These are phyloP conservation scores for Tetraneura akinire DNA, from an alignment of 1,140 invertebrate genomes.

Conservation along the genomic window DNA sequence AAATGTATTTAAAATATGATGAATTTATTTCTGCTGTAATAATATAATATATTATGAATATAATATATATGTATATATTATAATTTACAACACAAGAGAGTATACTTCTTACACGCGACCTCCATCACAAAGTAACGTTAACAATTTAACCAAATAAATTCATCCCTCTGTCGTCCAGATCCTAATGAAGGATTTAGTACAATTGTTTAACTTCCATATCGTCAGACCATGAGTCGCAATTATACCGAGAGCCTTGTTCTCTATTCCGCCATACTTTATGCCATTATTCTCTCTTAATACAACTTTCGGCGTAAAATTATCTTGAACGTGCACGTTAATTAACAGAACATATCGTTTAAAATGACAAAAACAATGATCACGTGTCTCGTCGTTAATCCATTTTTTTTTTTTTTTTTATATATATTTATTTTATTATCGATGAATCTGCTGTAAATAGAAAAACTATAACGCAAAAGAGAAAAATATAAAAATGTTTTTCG, in stretches of 20 bases:
- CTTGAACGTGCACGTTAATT: constrained; percentile 24
- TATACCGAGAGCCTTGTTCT: background rate
- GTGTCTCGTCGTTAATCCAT: background rate
- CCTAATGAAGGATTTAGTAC: constrained; percentile 38
- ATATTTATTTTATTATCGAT: too few species aligned
- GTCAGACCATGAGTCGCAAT: constrained; percentile 8
- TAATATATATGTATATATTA: too few species aligned
- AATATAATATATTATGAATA: too few species aligned
- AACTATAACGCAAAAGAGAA: too few species aligned
- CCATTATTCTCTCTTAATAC: background rate
- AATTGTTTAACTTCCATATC: constrained; percentile 22
- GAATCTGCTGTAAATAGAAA: too few species aligned
- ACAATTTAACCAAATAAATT: constrained; percentile 37
- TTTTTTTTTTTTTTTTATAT: too few species aligned
- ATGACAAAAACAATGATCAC: background rate
- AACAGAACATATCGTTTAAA: background rate
- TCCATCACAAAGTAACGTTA: too few species aligned
- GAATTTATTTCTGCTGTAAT: too few species aligned
- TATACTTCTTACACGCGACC: too few species aligned
- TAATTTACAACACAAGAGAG: too few species aligned
- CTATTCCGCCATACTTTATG: background rate
- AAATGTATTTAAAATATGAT: too few species aligned
- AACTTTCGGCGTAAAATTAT: background rate
- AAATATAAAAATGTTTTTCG: too few species aligned
- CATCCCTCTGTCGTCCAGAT: background rate